Evolutionary conservation across 2,113 vertebrate species (phyloP).

Genomic region (Cyprinodon variegatus): DNA sequence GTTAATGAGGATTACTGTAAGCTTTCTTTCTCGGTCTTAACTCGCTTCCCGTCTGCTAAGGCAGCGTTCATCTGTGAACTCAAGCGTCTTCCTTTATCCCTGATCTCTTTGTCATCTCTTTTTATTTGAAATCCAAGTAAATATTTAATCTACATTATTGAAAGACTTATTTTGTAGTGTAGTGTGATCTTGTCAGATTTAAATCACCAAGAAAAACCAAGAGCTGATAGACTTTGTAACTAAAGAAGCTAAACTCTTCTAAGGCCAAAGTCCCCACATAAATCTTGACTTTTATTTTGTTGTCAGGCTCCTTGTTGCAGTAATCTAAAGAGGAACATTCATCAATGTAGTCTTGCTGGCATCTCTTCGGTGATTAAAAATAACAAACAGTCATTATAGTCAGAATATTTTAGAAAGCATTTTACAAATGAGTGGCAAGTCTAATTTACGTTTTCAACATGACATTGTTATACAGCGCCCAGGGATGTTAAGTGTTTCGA

Average conservation of each 20-base stretch:
- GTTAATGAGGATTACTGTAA: constrained; percentile 28
- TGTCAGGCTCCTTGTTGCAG: constrained; percentile 55
- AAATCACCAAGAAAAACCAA: constrained; percentile 15
- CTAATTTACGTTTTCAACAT: not conserved
- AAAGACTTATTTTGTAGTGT: not conserved
- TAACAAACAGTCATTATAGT: not conserved
- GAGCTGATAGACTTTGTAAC: constrained; percentile 36
- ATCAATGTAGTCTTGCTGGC: not conserved
- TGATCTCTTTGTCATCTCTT: not conserved
- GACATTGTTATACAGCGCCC: not conserved
- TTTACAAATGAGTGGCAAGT: not conserved
- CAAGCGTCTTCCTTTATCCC: not conserved
- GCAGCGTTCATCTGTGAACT: not conserved
- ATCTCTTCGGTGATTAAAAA: not conserved
- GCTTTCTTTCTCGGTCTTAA: constrained; percentile 11
- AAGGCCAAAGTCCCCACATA: constrained; percentile 59
- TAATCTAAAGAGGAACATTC: constrained; percentile 51
- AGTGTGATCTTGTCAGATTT: not conserved
- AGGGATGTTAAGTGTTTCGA: not conserved
- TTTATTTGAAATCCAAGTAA: not conserved
- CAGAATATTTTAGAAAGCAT: not conserved
- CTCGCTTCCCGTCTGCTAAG: constrained; percentile 15
- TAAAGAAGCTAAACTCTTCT: constrained; percentile 32
- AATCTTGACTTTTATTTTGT: constrained; percentile 68
- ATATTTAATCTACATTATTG: constrained; percentile 1